phyloP scores from a whole-genome alignment of 2,113 vertebrate genomes.

The Nesoenas mayeri region DNA sequence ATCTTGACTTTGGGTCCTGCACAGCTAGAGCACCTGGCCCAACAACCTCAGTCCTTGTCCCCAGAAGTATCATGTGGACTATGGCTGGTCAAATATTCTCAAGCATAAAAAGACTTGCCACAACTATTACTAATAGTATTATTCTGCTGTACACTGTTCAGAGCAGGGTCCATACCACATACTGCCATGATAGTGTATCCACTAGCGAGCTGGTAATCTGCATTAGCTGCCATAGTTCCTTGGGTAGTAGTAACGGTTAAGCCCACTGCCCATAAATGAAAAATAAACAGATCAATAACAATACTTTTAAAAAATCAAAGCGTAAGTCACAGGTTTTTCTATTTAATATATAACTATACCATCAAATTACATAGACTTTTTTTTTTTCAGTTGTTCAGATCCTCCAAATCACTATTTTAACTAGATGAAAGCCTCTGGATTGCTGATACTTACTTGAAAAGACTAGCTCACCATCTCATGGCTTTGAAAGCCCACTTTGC shows the following conservation, averaged over 20 bases:
- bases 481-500: background rate
- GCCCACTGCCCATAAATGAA: background rate
- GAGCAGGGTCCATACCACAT: background rate
- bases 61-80: background rate
- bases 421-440: background rate
- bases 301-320: background rate
- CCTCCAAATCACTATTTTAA: background rate
- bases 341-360: background rate
- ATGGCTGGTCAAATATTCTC: background rate
- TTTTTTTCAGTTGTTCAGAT: background rate
- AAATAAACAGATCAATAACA: background rate
- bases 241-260: background rate
- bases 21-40: background rate
- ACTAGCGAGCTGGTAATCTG: background rate
- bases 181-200: background rate
- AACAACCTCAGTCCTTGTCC: background rate
- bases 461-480: background rate
- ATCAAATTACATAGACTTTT: background rate
- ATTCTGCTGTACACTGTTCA: background rate
- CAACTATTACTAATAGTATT: background rate
- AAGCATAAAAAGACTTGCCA: background rate
- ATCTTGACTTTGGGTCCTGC: background rate
- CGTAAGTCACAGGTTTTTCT: background rate
- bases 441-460: background rate
- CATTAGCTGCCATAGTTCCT: background rate